Evolutionary conservation across 35 echinoderm and acorn worm species (phyloP).

Genomic region (Eucidaris tribuloides): DNA sequence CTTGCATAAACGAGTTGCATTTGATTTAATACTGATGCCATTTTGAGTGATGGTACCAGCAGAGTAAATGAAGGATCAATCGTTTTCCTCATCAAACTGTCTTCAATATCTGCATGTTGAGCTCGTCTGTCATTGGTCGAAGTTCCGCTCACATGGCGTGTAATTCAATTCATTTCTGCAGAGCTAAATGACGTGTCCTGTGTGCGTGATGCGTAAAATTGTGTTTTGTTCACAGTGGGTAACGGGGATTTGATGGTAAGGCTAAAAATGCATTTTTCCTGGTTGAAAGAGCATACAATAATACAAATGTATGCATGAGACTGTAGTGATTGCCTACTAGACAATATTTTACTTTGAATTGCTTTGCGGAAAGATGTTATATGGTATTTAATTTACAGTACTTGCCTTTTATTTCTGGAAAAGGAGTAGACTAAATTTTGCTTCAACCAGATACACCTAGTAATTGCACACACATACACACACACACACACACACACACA

Average conservation of each 20-base stretch:
- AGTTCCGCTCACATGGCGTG: background rate
- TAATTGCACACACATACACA: too few species aligned
- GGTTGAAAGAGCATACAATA: too few species aligned
- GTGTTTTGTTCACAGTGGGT: background rate
- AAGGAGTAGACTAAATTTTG: too few species aligned
- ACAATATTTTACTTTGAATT: background rate
- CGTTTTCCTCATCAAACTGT: background rate
- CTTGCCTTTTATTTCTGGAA: too few species aligned
- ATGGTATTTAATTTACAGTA: background rate
- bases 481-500: too few species aligned
- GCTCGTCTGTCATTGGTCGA: background rate
- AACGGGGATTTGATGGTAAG: background rate
- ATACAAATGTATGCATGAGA: too few species aligned
- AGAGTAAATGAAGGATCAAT: background rate
- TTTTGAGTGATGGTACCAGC: too few species aligned
- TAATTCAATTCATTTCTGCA: conserved; percentile 7
- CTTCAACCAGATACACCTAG: too few species aligned
- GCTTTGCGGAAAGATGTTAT: background rate
- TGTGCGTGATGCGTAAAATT: background rate
- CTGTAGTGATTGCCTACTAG: background rate
- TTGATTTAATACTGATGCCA: too few species aligned
- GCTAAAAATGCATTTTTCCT: background rate
- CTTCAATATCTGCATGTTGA: background rate
- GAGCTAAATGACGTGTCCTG: background rate
- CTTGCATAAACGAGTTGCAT: too few species aligned